phyloP scores from a whole-genome alignment of 2,888 invertebrate species.

The Acrocera orbiculus region DNA sequence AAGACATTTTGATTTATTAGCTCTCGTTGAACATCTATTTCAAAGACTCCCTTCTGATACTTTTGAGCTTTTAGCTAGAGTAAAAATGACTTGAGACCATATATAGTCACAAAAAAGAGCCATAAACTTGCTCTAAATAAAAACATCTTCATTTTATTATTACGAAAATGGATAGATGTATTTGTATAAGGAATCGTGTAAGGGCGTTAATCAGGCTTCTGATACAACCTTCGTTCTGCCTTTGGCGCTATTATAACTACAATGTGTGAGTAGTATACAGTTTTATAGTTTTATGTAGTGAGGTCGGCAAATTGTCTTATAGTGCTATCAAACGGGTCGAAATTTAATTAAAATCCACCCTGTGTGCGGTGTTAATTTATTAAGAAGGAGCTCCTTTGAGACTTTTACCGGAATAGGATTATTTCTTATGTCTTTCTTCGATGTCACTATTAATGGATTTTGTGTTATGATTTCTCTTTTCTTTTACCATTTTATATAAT shows the following conservation, averaged over 20 bases:
- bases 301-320: constrained; percentile 2
- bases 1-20: constrained; percentile 11
- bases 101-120: constrained; percentile 2
- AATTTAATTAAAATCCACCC: constrained; percentile 7
- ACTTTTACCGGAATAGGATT: too few species aligned
- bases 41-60: neutral
- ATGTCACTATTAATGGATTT: too few species aligned
- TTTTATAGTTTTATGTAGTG: constrained; percentile 3
- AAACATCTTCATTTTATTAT: neutral
- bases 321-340: constrained; percentile 5
- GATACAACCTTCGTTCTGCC: neutral
- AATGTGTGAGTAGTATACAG: constrained; percentile 1
- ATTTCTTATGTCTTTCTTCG: too few species aligned
- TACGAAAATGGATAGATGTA: neutral
- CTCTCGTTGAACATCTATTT: constrained; percentile 7
- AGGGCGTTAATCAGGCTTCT: neutral
- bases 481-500: too few species aligned
- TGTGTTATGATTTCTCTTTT: too few species aligned
- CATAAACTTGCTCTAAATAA: constrained; percentile 4
- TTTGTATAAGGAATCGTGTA: neutral
- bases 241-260: constrained; percentile 1
- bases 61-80: constrained; percentile 1
- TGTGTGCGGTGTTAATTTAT: constrained; percentile 7
- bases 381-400: constrained; percentile 2
- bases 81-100: constrained; percentile 1